phyloP scores from a whole-genome alignment of 2,888 invertebrate genomes.

The Ceraclea dissimilis region DNA sequence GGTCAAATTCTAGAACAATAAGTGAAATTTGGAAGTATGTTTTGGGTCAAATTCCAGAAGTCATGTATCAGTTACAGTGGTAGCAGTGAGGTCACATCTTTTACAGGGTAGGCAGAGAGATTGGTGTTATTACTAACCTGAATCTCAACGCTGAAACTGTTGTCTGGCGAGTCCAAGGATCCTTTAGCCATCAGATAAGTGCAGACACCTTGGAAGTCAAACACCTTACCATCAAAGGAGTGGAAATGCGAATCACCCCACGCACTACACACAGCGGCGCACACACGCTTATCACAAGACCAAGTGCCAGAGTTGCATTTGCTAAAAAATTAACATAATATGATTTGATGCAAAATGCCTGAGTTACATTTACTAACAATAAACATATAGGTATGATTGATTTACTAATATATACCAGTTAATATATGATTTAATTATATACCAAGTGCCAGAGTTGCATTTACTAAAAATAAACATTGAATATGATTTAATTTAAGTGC shows the following conservation, averaged over 20 bases:
- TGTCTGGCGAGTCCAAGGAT: slow-evolving; percentile 45
- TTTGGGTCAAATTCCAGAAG: too few relatives aligned
- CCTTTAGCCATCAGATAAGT: slow-evolving; percentile 80
- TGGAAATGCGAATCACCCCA: slow-evolving; percentile 90
- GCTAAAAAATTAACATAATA: slow-evolving; percentile 37
- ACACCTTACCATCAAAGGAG: slow-evolving; percentile 76
- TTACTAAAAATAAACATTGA: slow-evolving; percentile 40
- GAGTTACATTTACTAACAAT: background rate
- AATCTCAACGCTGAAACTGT: slow-evolving; percentile 68
- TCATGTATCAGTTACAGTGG: too few relatives aligned
- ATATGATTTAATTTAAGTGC: background rate
- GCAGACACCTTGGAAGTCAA: slow-evolving; percentile 85
- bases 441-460: slow-evolving; percentile 73
- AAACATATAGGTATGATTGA: too few relatives aligned
- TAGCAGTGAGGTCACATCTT: too few relatives aligned
- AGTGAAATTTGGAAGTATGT: too few relatives aligned
- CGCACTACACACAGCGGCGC: slow-evolving; percentile 71
- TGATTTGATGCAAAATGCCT: background rate
- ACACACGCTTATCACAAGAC: slow-evolving; percentile 66
- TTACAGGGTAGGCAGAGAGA: too few relatives aligned
- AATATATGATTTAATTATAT: background rate
- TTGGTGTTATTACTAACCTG: too few relatives aligned
- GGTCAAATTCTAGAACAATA: too few relatives aligned
- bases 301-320: slow-evolving; percentile 70
- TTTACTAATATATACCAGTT: background rate